Conservation (phyloP, 2,888 invertebrate genomes). For the Pristionchus arcanus region DNA sequence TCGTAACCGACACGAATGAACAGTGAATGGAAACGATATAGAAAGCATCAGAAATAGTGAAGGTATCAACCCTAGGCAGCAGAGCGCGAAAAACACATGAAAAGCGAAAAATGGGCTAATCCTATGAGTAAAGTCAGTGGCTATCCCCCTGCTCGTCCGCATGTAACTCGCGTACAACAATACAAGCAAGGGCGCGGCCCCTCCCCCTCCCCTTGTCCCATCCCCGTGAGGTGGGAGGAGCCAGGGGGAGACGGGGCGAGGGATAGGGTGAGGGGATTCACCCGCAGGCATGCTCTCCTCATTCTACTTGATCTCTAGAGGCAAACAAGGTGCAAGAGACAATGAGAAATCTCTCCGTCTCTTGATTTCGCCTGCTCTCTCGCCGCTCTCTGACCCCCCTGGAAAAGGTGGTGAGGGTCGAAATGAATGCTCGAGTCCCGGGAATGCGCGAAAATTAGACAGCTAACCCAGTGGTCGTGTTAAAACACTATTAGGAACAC, state of each 20-base stretch:
- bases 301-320: no score
- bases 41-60: no score
- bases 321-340: constrained; percentile 33
- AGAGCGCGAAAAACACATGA: not conserved
- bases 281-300: not conserved
- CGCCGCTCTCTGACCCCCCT: not conserved
- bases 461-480: not conserved
- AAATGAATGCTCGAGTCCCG: not conserved
- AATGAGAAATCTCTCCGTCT: not conserved
- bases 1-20: not conserved
- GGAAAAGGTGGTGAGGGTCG: not conserved
- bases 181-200: constrained; percentile 39
- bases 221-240: constrained; percentile 24
- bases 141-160: not conserved
- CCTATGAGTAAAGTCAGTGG: not conserved
- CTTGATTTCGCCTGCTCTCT: not conserved
- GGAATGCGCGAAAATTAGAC: not conserved
- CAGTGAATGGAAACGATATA: not conserved
- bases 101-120: not conserved
- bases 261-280: not conserved
- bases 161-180: constrained; percentile 26
- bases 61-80: no score
- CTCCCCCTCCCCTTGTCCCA: constrained; percentile 39
- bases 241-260: not conserved
- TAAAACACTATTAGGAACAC: not conserved